phyloP scores from a whole-genome alignment of 2,888 invertebrate species.

The Conops quadrifasciatus region DNA sequence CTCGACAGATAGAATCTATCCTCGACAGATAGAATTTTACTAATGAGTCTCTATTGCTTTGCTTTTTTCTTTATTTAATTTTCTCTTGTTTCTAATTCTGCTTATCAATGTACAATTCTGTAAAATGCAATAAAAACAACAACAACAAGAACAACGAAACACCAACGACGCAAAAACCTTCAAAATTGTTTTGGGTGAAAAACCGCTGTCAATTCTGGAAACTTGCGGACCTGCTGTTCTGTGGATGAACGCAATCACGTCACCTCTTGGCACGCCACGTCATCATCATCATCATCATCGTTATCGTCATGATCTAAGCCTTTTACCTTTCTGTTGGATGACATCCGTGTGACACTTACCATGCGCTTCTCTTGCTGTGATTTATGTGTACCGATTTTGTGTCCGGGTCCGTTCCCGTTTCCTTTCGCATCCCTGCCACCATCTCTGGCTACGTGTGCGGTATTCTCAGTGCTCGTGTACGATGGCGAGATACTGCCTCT shows the following conservation, averaged over 20 bases:
- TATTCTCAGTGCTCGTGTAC: slow-evolving; percentile 74
- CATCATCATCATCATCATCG: slow-evolving; percentile 10
- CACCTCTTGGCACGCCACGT: slow-evolving; percentile 26
- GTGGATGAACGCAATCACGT: slow-evolving; percentile 24
- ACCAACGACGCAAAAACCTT: too few relatives aligned
- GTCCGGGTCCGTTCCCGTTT: too few relatives aligned
- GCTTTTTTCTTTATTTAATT: too few relatives aligned
- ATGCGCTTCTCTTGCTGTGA: slow-evolving; percentile 6
- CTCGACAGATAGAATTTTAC: too few relatives aligned
- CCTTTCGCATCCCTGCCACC: too few relatives aligned
- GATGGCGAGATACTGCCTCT: slow-evolving; percentile 86
- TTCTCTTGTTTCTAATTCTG: too few relatives aligned
- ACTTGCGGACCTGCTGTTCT: neutral
- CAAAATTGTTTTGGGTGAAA: neutral
- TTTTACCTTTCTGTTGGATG: slow-evolving; percentile 12
- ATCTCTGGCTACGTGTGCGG: too few relatives aligned
- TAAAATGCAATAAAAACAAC: too few relatives aligned
- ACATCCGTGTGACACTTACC: neutral
- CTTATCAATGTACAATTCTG: too few relatives aligned
- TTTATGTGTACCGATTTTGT: neutral
- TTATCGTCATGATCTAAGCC: slow-evolving; percentile 14
- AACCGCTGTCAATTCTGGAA: neutral
- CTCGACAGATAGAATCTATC: too few relatives aligned
- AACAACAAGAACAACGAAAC: too few relatives aligned
- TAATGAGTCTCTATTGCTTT: too few relatives aligned